A percentile compares a stretch with the other conserved stretches of the same genome.
Conservation (phyloP, 1,140 invertebrate genomes). For the Camponotus pennsylvanicus region DNA sequence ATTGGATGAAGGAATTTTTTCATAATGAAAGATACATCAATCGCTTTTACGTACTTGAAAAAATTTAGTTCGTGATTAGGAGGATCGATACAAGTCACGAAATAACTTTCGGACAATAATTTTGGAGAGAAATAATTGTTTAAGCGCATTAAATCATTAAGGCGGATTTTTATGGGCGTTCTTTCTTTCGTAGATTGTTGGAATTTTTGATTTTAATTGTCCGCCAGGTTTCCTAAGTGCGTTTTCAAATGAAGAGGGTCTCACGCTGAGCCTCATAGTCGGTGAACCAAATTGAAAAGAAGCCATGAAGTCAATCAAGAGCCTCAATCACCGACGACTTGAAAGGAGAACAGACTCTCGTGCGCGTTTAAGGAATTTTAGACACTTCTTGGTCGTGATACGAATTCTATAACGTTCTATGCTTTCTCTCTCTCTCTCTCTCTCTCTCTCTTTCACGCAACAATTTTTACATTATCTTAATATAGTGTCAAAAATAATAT, state of each 20-base stretch:
- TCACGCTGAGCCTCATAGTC: constrained; percentile 43
- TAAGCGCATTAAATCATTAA: not conserved
- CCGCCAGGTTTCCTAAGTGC: constrained; percentile 10
- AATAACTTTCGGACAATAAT: not conserved
- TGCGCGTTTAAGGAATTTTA: constrained; percentile 34
- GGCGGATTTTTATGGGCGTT: not conserved
- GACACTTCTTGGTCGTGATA: not conserved
- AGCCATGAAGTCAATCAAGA: constrained; percentile 69
- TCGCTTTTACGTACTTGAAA: not conserved
- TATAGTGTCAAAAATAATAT: not conserved
- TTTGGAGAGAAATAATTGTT: not conserved
- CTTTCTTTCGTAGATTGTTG: not conserved
- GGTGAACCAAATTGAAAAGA: constrained; percentile 66
- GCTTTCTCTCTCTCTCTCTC: no score
- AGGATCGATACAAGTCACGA: no score
- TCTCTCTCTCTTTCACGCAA: not conserved
- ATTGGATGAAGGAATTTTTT: not conserved
- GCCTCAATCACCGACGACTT: constrained; percentile 32
- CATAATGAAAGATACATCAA: not conserved
- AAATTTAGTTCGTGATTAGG: not conserved
- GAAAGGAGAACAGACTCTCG: not conserved
- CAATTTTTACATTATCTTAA: not conserved
- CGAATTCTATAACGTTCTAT: not conserved
- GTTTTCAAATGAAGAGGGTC: constrained; percentile 34
- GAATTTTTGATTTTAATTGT: constrained; percentile 31